Conservation (phyloP, 2,797 vertebrate species). For the Poeciliopsis infans region DNA sequence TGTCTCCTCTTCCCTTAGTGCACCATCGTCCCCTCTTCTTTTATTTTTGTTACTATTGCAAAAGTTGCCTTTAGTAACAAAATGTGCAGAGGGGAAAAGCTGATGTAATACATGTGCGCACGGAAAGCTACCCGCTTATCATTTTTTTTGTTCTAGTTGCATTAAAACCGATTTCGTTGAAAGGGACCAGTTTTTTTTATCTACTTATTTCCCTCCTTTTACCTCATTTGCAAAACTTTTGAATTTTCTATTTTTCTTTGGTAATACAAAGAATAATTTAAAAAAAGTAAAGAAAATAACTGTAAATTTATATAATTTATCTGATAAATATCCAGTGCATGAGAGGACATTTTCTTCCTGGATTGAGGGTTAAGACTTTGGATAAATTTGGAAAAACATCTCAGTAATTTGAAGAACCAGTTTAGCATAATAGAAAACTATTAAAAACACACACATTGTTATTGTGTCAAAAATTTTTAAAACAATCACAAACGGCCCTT, state of each 20-base stretch:
- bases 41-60: constrained; percentile 15
- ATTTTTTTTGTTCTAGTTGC: constrained; percentile 38
- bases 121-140: constrained; percentile 48
- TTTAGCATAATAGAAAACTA: neutral
- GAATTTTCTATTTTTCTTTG: neutral
- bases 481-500: neutral
- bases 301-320: neutral
- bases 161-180: constrained; percentile 37
- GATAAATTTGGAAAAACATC: neutral
- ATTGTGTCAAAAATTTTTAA: neutral
- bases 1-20: constrained; percentile 53
- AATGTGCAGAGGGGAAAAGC: constrained; percentile 42
- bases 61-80: constrained; percentile 53
- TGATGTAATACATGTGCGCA: constrained; percentile 70
- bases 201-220: constrained; percentile 18
- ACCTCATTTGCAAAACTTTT: constrained; percentile 2
- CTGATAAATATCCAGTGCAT: neutral
- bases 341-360: neutral
- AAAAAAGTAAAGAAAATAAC: neutral
- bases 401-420: neutral
- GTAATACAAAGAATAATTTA: neutral
- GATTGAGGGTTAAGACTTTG: neutral
- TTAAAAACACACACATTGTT: neutral
- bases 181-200: constrained; percentile 1
- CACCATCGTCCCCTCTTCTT: constrained; percentile 32